These are phyloP conservation scores for Cydia splendana DNA, from an alignment of 1,140 invertebrate species.

Conservation along the genomic window DNA sequence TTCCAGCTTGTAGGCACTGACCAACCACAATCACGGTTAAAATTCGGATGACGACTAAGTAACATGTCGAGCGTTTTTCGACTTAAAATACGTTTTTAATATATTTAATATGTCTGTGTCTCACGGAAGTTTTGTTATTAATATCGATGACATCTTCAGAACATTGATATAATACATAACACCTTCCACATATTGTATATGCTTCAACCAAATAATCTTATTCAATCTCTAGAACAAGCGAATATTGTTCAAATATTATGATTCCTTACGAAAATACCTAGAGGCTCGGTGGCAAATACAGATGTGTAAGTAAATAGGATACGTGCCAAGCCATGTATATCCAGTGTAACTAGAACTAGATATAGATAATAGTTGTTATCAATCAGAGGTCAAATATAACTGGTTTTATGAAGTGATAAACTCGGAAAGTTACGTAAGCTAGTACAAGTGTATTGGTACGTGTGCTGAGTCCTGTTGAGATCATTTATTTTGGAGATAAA, in stretches of 20 bases:
- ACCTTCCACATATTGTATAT: background rate
- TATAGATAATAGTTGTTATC: too few species aligned
- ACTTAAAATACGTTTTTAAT: too few species aligned
- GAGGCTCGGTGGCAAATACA: background rate
- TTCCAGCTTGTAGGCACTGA: too few species aligned
- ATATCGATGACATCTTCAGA: too few species aligned
- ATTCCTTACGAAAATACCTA: background rate
- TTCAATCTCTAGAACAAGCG: background rate
- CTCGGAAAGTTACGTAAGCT: background rate
- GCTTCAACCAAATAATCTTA: background rate
- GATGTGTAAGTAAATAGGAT: constrained; percentile 3
- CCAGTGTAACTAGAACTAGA: background rate
- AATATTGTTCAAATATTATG: background rate
- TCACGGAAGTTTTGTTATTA: too few species aligned
- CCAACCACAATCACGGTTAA: too few species aligned
- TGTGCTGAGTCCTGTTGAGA: background rate
- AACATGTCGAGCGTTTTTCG: too few species aligned
- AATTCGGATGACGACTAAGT: too few species aligned
- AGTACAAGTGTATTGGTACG: background rate
- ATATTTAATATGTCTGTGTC: too few species aligned
- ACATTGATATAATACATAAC: background rate
- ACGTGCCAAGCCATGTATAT: background rate
- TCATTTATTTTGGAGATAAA: background rate
- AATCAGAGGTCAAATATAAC: background rate
- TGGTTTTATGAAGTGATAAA: background rate